Evolutionary conservation across 2,888 invertebrate genomes (phyloP).

Genomic region (Ctena decussata): DNA sequence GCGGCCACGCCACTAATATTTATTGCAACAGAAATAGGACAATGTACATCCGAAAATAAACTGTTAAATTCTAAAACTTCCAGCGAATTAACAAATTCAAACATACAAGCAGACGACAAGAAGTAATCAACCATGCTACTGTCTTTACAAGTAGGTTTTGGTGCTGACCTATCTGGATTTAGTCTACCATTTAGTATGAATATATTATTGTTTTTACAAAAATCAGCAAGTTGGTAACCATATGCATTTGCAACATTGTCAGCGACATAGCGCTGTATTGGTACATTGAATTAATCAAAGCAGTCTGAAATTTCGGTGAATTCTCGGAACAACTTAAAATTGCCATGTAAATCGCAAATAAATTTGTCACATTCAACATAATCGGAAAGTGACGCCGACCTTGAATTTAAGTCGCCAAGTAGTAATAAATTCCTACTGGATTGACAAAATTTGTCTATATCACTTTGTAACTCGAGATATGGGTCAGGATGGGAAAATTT

Average conservation of each 20-base stretch:
- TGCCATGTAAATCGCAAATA: not conserved
- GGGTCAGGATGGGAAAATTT: conserved; percentile 8
- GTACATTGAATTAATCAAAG: no score
- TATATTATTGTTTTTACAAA: not conserved
- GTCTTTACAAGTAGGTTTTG: not conserved
- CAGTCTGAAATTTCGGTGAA: not conserved
- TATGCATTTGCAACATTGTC: not conserved
- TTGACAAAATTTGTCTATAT: not conserved
- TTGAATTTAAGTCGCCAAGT: conserved; percentile 11
- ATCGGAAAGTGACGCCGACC: not conserved
- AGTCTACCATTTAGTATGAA: not conserved
- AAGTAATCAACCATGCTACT: not conserved
- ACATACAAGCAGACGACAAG: not conserved
- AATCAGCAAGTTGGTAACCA: not conserved
- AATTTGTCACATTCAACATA: not conserved
- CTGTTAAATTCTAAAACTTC: not conserved
- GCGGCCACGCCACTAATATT: no score
- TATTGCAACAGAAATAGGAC: not conserved
- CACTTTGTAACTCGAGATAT: conserved; percentile 17
- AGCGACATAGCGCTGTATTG: not conserved
- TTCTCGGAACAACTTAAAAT: not conserved
- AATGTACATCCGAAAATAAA: not conserved
- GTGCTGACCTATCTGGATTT: not conserved
- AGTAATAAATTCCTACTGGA: not conserved
- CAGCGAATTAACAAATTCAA: not conserved